These are phyloP conservation scores for Pipistrellus pipistrellus DNA, from an alignment of 2,797 vertebrate species.

Conservation along the genomic window DNA sequence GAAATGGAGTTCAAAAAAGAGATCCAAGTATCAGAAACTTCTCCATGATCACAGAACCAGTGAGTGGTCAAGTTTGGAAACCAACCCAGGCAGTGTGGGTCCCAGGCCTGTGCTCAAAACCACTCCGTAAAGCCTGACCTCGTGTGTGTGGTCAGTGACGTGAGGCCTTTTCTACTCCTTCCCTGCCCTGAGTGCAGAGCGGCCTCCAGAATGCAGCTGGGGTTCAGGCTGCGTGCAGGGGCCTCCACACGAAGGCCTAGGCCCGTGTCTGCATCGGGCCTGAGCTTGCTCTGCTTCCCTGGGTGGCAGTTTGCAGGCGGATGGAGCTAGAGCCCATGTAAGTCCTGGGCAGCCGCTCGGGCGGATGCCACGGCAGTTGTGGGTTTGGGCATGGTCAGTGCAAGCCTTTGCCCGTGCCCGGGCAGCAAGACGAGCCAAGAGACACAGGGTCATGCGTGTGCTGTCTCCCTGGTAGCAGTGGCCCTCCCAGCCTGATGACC, in stretches of 20 bases:
- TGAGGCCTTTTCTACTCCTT: neutral
- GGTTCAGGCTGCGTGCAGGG: neutral
- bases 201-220: neutral
- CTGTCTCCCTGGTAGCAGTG: neutral
- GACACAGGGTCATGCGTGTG: rapidly evolving
- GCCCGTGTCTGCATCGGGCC: rapidly evolving
- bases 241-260: neutral
- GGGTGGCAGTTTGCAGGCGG: neutral
- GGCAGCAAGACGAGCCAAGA: neutral
- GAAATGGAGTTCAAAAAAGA: neutral
- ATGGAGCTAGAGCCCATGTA: neutral
- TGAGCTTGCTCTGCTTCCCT: neutral
- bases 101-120: neutral
- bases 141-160: neutral
- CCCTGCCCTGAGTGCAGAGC: rapidly evolving
- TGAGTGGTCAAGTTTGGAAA: neutral
- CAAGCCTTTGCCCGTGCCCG: neutral
- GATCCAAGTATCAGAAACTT: neutral
- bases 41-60: neutral
- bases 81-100: neutral
- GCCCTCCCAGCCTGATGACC: neutral
- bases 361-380: neutral
- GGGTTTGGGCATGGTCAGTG: neutral
- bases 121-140: neutral
- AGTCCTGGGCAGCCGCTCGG: neutral